Conservation (phyloP, 2,888 invertebrate genomes). For the Nephrocerus scutellatus region DNA sequence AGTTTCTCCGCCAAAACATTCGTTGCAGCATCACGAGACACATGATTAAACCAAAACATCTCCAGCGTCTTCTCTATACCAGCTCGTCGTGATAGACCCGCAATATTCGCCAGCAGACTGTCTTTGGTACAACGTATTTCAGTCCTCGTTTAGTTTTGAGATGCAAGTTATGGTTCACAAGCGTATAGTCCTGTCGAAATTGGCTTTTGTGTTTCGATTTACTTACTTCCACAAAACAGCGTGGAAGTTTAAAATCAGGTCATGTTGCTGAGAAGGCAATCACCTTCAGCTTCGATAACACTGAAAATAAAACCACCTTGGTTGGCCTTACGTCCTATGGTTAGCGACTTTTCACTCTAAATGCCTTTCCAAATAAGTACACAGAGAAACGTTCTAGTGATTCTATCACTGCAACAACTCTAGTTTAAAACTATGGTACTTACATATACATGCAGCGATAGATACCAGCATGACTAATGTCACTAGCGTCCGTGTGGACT, state of each 20-base stretch:
- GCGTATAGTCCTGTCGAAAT: conserved; percentile 4
- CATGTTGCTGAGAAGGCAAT: conserved; percentile 15
- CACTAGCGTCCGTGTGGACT: conserved; percentile 11
- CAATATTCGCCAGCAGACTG: conserved; percentile 11
- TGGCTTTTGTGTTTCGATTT: conserved; percentile 7
- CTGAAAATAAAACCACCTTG: conserved; percentile 6
- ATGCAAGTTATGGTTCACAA: conserved; percentile 7
- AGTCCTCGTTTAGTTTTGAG: conserved; percentile 2
- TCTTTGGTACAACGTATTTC: conserved; percentile 8
- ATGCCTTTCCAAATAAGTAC: not conserved
- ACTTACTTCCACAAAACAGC: conserved; percentile 1
- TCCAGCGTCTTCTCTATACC: conserved; percentile 5
- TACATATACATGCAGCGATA: too few species aligned
- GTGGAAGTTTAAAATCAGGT: not conserved
- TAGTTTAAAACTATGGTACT: conserved; percentile 2
- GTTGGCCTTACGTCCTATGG: not conserved
- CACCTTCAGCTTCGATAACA: conserved; percentile 5
- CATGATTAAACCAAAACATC: conserved; percentile 7
- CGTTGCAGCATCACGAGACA: conserved; percentile 2
- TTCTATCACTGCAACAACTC: conserved; percentile 3
- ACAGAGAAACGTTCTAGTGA: not conserved
- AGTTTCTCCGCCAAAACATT: conserved; percentile 1
- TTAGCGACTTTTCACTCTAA: conserved; percentile 6
- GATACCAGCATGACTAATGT: conserved; percentile 11
- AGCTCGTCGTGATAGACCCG: conserved; percentile 1